Base-by-base conservation (phyloP, 2,797 vertebrate genomes). In the Lateolabrax maculatus region DNA sequence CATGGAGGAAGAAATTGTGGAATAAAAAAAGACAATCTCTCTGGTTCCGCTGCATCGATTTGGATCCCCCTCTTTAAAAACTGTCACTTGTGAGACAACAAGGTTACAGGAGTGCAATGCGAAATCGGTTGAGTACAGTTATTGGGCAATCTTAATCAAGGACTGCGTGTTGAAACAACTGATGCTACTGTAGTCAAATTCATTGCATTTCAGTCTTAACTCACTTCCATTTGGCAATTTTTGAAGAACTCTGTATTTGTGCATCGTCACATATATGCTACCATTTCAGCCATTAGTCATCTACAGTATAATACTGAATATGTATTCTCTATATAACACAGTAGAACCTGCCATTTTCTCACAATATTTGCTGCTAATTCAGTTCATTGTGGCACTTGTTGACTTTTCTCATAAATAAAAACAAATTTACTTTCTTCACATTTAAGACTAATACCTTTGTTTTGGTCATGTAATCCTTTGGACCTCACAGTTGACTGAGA, bases 171-270 rank as follows among this genome's bases (percentile, higher is more conserved):
- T 25, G 9, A 69, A 65, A 76, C 62, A 58, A 57, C 36, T 25
- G 62, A 72, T 83, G 76, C 77, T 79, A 79, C 69, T 72, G 27
- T 77, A 67, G 83, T 82, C 55, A 69, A 75, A 58, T 83, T 82
- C 34, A 61, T 41, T 81, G 72, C 56, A 83, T 79, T 79, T 87
- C 55, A 76, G 23, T 39, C 25, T 49, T 7, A 57, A 51, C 60
- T 82, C 43, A 44, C 56, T 58, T 71, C 49, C 23, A 25, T 65
- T 74, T 69, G 79, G 71, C 75, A 88, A 86, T 56, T 77, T 70
- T 67, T 53, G 49, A 76, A 75, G 70, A 80, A 60, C 79, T 65
- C 36, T 63, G 46, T 51, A 27, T 34, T 37, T 65, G 49, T 74
- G 36, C 23, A 57, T 27, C 3, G 25, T 52, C 18, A 63, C 67